A percentile compares a stretch with the other conserved stretches of the same genome.
Conservation (phyloP, 1,140 invertebrate genomes). For the Pseudachorutes palmiensis region DNA sequence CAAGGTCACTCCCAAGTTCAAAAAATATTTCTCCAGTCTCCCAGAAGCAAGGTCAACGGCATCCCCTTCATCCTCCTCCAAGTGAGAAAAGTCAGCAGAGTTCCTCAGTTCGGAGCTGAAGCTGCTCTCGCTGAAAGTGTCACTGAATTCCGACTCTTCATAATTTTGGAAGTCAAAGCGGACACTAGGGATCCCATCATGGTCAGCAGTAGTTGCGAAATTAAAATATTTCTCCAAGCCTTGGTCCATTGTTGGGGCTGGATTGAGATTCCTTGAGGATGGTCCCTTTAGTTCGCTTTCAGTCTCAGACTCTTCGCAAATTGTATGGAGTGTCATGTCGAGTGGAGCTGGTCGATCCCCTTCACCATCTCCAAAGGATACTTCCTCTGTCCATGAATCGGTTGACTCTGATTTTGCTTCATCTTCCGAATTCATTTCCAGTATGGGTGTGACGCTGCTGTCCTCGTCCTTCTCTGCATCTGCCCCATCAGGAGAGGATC, state of each 20-base stretch:
- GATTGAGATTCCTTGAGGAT: background rate
- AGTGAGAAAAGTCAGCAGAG: conserved; percentile 45
- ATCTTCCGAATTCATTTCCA: conserved; percentile 1
- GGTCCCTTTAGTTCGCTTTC: conserved; percentile 52
- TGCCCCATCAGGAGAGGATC: conserved; percentile 25
- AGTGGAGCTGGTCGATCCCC: conserved; percentile 27
- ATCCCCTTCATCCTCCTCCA: conserved; percentile 44
- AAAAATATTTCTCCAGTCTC: conserved; percentile 79
- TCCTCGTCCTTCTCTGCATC: conserved; percentile 26
- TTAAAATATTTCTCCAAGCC: conserved; percentile 88
- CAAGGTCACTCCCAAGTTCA: conserved; percentile 42
- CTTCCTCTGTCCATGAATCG: conserved; percentile 37
- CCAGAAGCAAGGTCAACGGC: conserved; percentile 70
- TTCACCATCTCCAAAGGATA: conserved; percentile 34
- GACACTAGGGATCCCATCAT: background rate
- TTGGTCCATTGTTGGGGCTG: conserved; percentile 51
- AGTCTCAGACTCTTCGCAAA: conserved; percentile 87
- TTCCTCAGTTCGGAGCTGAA: conserved; percentile 49
- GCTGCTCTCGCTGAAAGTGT: conserved; percentile 70
- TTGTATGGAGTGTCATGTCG: conserved; percentile 84
- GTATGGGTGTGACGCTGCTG: background rate
- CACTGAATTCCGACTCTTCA: conserved; percentile 45
- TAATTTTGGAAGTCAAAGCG: conserved; percentile 36
- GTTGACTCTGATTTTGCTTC: conserved; percentile 23
- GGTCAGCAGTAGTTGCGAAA: conserved; percentile 47